Evolutionary conservation across 2,888 invertebrate genomes (phyloP), one percentile per base, ranked within the genome.

Genomic region (Troides helena): DNA sequence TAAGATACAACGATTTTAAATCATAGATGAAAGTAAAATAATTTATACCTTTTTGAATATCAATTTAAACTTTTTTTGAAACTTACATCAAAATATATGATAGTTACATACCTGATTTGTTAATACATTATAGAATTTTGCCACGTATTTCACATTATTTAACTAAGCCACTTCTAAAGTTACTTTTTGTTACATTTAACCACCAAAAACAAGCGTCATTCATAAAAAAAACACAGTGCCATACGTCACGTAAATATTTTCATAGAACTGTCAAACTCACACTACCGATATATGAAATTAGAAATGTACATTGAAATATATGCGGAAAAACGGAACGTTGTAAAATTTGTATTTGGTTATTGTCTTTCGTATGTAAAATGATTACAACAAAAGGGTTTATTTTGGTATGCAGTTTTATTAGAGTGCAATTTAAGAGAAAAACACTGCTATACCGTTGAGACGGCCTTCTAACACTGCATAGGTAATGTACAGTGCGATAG

Each of bases 401-500:
- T 67, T 23, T 14, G 64, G 59, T 57, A 67, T 70, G 70, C 61
- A 46, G 63, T 56, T 61, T 62, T 70, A 30, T 65, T 50, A 50
- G 61, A 69, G 72, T 68, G 65, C 65, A 65, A 71, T 70, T 62
- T 75, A 73, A 73, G 79, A 82, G 77, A 77, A 77, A 76, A 72
- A 83, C 81, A 84, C 90, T 85, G 83, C 90, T 86, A 83, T 80
- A 80, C 89, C 85, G 80, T 76, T 73, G 81, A 74, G 81, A 82
- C 86, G 87, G 89, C 88, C 88, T 89, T 90, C 88, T 90, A 89
- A 84, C 84, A 89, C 90, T 89, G 88, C 82, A 83, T 80, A 80
- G 82, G 81, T 82, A 82, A 79, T 80, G 74, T 76, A 79, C 80
- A 76, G 78, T 78, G 82, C 79, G 84, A 83, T 83, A 82, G 84